These are phyloP conservation scores for Lepidostoma basale DNA, from an alignment of 1,140 invertebrate species.

Conservation along the genomic window DNA sequence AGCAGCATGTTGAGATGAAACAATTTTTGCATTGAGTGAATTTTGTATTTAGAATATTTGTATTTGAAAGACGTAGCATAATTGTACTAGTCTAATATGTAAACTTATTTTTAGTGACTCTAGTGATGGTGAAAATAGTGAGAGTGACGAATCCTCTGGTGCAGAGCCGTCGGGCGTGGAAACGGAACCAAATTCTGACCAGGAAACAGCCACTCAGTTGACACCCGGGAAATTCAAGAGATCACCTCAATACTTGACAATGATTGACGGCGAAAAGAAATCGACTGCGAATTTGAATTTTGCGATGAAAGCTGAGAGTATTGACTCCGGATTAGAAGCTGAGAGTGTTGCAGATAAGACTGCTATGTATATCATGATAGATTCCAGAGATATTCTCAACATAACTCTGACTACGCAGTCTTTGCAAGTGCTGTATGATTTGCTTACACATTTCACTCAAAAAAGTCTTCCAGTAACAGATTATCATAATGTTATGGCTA, in stretches of 20 bases:
- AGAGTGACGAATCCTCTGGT: slow-evolving; percentile 72
- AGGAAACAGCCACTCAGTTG: slow-evolving; percentile 46
- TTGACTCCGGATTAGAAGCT: slow-evolving; percentile 58
- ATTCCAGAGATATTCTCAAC: slow-evolving; percentile 71
- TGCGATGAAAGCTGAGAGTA: slow-evolving; percentile 49
- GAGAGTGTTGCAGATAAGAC: slow-evolving; percentile 57
- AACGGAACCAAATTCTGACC: slow-evolving; percentile 56
- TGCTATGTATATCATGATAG: slow-evolving; percentile 72
- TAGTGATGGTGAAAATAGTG: slow-evolving; percentile 75
- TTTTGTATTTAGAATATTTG: no score
- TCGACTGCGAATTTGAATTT: slow-evolving; percentile 26
- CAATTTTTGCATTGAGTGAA: no score
- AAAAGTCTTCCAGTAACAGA: slow-evolving; percentile 51
- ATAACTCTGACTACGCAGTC: slow-evolving; percentile 72
- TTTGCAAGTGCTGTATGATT: slow-evolving; percentile 65
- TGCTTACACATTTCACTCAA: slow-evolving; percentile 63
- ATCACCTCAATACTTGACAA: slow-evolving; percentile 31
- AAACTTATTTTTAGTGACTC: slow-evolving; percentile 63
- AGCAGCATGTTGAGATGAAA: no score
- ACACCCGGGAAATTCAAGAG: slow-evolving; percentile 37
- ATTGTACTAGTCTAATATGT: no score
- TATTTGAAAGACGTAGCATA: background rate
- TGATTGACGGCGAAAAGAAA: slow-evolving; percentile 31
- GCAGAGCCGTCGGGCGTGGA: slow-evolving; percentile 62
- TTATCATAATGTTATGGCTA: slow-evolving; percentile 48